Percentiles rank a stretch among this genome's conserved stretches.
Conservation (phyloP, 2,113 vertebrate species). For the Todiramphus chloris region DNA sequence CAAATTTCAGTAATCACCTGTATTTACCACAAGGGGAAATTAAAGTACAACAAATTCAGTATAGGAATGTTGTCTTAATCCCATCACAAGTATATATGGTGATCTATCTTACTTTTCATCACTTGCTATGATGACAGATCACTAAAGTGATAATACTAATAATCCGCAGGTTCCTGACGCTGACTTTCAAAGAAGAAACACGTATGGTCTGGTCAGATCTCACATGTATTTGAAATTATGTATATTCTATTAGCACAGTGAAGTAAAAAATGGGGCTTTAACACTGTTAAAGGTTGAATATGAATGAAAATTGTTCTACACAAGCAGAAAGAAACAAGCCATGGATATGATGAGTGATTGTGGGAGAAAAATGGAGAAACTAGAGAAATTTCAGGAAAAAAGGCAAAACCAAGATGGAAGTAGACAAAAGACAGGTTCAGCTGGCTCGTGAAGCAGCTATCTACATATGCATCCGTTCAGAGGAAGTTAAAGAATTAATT, state of each 20-base stretch:
- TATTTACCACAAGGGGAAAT: background rate
- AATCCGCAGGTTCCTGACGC: background rate
- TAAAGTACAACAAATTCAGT: background rate
- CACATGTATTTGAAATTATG: background rate
- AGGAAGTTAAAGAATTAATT: background rate
- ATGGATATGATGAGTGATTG: background rate
- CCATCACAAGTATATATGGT: background rate
- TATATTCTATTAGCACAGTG: background rate
- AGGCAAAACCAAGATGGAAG: background rate
- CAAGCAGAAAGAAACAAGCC: background rate
- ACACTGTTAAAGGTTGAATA: background rate
- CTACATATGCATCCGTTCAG: background rate
- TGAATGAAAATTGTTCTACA: background rate
- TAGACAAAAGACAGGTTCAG: background rate
- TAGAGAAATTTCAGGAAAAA: background rate
- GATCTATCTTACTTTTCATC: background rate
- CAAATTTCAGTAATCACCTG: conserved; percentile 24
- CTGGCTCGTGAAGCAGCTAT: background rate
- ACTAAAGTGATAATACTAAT: background rate
- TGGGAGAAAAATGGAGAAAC: background rate
- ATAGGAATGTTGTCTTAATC: background rate
- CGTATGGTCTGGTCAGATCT: background rate
- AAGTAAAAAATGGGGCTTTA: background rate
- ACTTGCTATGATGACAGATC: background rate
- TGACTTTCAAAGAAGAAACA: background rate